A percentile compares a stretch with the other conserved stretches of the same genome.
These are phyloP conservation scores for Sarcophaga rosellei DNA, from an alignment of 2,888 invertebrate genomes.

Conservation along the genomic window DNA sequence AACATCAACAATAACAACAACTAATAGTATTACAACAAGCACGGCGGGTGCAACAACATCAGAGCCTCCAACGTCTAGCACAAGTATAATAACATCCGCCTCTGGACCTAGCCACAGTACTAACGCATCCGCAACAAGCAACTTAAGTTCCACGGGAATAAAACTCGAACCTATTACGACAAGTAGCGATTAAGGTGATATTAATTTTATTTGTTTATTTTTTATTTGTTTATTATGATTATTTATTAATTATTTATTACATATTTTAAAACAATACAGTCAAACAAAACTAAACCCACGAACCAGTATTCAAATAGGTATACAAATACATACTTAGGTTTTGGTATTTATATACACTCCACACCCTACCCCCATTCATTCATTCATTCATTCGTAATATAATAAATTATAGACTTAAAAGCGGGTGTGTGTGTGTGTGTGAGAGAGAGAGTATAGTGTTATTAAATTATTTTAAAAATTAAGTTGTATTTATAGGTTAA, in stretches of 20 bases:
- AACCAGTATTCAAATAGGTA: constrained; percentile 67
- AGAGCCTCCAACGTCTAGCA: constrained; percentile 46
- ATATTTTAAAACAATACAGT: no score
- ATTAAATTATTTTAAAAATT: no score
- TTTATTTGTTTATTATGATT: background rate
- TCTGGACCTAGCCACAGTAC: constrained; percentile 30
- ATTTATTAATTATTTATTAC: background rate
- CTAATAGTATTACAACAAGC: constrained; percentile 57
- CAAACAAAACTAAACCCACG: background rate
- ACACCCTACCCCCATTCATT: no score
- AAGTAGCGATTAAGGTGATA: constrained; percentile 74
- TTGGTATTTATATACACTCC: background rate
- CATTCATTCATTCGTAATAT: no score
- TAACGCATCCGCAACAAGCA: constrained; percentile 65
- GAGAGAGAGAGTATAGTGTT: no score
- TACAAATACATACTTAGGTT: constrained; percentile 19
- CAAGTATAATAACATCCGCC: constrained; percentile 20
- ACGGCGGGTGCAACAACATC: constrained; percentile 66
- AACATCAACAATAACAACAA: constrained; percentile 64
- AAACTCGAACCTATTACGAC: constrained; percentile 87
- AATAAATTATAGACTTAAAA: no score
- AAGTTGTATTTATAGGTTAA: no score
- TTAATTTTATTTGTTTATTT: background rate
- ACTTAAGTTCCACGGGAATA: constrained; percentile 81
- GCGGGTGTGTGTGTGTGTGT: no score